phyloP scores from a whole-genome alignment of 2,888 invertebrate species.

The Dynastes maya region DNA sequence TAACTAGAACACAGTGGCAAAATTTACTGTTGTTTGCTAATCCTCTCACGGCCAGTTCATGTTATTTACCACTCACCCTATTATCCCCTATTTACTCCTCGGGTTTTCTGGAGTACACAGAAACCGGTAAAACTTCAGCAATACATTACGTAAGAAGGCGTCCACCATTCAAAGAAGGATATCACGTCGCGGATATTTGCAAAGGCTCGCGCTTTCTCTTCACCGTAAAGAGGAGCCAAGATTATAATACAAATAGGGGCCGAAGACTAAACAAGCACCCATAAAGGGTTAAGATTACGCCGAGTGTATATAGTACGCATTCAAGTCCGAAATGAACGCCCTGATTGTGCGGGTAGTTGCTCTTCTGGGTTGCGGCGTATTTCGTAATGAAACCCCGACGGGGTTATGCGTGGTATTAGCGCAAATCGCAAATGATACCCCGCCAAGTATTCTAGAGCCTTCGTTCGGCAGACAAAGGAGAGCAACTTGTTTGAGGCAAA shows the following conservation, averaged over 20 bases:
- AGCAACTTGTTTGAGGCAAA: constrained; percentile 19
- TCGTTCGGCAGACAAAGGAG: constrained; percentile 27
- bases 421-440: constrained; percentile 17
- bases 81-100: constrained; percentile 19
- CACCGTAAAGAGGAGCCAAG: constrained; percentile 29
- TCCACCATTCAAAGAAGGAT: constrained; percentile 27
- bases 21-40: constrained; percentile 11
- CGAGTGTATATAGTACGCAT: constrained; percentile 8
- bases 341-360: constrained; percentile 10
- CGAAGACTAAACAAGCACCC: constrained; percentile 20
- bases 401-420: constrained; percentile 17
- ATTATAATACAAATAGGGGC: constrained; percentile 43
- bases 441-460: constrained; percentile 9
- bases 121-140: constrained; percentile 18
- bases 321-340: neutral
- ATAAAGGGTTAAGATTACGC: constrained; percentile 38
- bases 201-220: neutral
- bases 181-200: constrained; percentile 34
- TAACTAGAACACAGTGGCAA: neutral
- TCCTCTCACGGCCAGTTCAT: neutral
- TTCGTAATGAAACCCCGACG: constrained; percentile 32
- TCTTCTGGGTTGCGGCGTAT: neutral
- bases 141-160: constrained; percentile 31
- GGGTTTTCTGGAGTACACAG: constrained; percentile 1
- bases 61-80: neutral